phyloP scores from a whole-genome alignment of 2,113 vertebrate species.

The Lepus timidus region DNA sequence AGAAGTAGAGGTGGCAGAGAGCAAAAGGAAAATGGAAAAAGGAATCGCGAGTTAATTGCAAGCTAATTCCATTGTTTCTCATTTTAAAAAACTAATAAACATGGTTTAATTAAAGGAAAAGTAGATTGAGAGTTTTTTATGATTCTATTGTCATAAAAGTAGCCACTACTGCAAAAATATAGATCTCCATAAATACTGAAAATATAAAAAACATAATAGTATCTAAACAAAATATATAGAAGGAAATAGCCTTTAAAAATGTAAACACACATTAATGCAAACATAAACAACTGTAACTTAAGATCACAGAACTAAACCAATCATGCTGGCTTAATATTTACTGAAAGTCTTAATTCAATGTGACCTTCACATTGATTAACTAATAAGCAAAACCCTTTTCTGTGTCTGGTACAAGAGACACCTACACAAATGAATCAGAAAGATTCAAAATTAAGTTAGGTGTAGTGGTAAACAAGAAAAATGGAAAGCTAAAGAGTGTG shows the following conservation, averaged over 20 bases:
- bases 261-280: not conserved
- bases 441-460: slow-evolving; percentile 38
- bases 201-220: not conserved
- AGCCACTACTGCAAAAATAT: slow-evolving; percentile 5
- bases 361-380: not conserved
- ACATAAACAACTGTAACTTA: not conserved
- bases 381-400: not conserved
- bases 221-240: not conserved
- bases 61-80: not conserved
- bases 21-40: not conserved
- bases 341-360: not conserved
- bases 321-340: not conserved
- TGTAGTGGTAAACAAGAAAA: not conserved
- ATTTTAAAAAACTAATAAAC: not conserved
- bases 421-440: not conserved
- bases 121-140: not conserved
- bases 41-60: not conserved
- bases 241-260: slow-evolving; percentile 2
- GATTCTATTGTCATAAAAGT: not conserved
- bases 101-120: not conserved
- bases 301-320: not conserved
- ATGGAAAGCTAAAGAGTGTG: not conserved
- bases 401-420: not conserved
- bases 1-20: not conserved
- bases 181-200: not conserved